Conservation (phyloP, 2,888 invertebrate genomes). For the Phaedon cochleariae region DNA sequence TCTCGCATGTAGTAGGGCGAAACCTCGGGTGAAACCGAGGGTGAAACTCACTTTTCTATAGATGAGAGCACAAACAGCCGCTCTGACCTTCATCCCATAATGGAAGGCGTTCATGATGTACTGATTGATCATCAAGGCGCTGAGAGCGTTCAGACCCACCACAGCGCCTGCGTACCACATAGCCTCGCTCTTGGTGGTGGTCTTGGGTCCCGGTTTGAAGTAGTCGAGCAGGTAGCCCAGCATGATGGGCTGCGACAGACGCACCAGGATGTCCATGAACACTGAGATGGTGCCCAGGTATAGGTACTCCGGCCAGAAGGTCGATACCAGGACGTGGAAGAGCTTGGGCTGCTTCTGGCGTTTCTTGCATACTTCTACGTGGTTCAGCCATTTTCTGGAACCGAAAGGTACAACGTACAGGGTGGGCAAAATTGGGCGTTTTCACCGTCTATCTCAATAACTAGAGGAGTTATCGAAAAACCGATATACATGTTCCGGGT, state of each 20-base stretch:
- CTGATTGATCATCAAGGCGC: constrained; percentile 72
- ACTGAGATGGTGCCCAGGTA: constrained; percentile 70
- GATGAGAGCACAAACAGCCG: constrained; percentile 83
- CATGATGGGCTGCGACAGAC: constrained; percentile 73
- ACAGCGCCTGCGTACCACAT: constrained; percentile 70
- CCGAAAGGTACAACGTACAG: neutral
- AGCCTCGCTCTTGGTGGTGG: constrained; percentile 67
- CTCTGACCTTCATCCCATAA: constrained; percentile 82
- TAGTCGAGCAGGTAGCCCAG: constrained; percentile 73
- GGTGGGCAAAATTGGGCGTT: no score
- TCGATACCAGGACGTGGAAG: constrained; percentile 70
- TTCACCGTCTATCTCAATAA: neutral
- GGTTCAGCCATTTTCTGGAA: constrained; percentile 75
- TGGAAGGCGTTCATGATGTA: constrained; percentile 74
- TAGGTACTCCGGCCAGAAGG: constrained; percentile 75
- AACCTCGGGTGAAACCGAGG: no score
- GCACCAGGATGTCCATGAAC: constrained; percentile 67
- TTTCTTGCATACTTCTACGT: constrained; percentile 67
- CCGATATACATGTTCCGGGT: no score
- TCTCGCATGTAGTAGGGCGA: no score
- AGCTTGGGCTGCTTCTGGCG: constrained; percentile 70
- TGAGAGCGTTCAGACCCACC: constrained; percentile 66
- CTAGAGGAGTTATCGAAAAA: neutral
- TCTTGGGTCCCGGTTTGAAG: constrained; percentile 66
- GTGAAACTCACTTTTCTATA: constrained; percentile 86